Percentiles rank a stretch among this genome's conserved stretches.
Conservation (phyloP, 2,888 invertebrate species). For the Ceraclea dissimilis region DNA sequence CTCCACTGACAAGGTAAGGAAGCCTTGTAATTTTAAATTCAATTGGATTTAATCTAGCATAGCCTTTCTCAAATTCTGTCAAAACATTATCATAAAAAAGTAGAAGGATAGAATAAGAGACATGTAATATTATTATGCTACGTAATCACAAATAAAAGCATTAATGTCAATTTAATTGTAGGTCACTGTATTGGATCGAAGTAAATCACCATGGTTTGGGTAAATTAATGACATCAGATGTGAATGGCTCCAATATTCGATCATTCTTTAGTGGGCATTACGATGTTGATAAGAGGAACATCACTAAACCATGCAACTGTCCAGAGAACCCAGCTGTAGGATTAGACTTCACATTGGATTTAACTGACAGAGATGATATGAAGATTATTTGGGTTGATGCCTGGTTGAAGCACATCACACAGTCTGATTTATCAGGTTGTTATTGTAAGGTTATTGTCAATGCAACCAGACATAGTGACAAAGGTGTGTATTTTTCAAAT, state of each 20-base stretch:
- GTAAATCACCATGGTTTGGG: slow-evolving; percentile 50
- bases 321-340: slow-evolving; percentile 55
- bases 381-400: slow-evolving; percentile 60
- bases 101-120: too few relatives aligned
- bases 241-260: slow-evolving; percentile 48
- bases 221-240: slow-evolving; percentile 55
- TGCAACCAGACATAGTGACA: slow-evolving; percentile 41
- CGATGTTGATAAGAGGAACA: slow-evolving; percentile 18
- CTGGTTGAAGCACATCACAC: slow-evolving; percentile 51
- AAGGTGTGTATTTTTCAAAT: slow-evolving; percentile 21
- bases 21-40: too few relatives aligned
- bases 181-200: slow-evolving; percentile 72
- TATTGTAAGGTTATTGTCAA: slow-evolving; percentile 53
- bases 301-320: slow-evolving; percentile 52
- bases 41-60: not conserved
- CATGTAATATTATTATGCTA: too few relatives aligned
- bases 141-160: too few relatives aligned
- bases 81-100: too few relatives aligned
- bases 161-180: too few relatives aligned
- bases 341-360: slow-evolving; percentile 60
- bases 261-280: slow-evolving; percentile 49
- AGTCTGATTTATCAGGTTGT: slow-evolving; percentile 61
- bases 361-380: slow-evolving; percentile 48
- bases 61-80: not conserved
- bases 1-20: slow-evolving; percentile 62